A percentile compares a stretch with the other conserved stretches of the same genome.
Evolutionary conservation across 2,888 invertebrate genomes (phyloP).

Genomic region (Pristionchus entomophagus): DNA sequence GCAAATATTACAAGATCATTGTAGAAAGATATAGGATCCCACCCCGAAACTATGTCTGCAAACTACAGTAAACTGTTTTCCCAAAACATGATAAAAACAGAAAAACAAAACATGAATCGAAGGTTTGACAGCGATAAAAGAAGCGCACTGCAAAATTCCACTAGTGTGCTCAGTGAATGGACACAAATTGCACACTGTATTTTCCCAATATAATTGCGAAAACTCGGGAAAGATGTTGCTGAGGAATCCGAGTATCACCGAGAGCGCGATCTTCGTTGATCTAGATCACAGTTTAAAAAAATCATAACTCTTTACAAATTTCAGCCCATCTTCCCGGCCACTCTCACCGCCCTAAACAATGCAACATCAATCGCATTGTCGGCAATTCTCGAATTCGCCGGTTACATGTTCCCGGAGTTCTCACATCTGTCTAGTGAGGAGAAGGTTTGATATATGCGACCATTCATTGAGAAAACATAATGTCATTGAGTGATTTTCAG

Average conservation of each 20-base stretch:
- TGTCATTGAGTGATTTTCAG: no score
- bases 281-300: background rate
- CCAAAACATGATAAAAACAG: background rate
- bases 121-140: conserved; percentile 17
- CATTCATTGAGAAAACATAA: no score
- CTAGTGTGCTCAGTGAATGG: no score
- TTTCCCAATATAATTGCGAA: background rate
- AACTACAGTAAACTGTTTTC: background rate
- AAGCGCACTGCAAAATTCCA: background rate
- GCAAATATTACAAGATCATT: no score
- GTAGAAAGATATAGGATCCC: no score
- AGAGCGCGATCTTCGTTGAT: background rate
- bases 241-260: background rate
- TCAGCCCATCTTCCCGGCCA: background rate
- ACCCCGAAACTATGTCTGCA: no score
- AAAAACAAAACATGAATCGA: background rate
- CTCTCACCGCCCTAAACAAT: background rate
- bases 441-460: no score
- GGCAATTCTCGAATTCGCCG: background rate
- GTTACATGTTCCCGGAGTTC: background rate
- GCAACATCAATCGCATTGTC: background rate
- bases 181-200: background rate
- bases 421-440: background rate
- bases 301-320: no score
- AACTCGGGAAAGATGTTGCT: background rate